phyloP scores from a whole-genome alignment of 2,888 invertebrate species.

The Oithona nana region DNA sequence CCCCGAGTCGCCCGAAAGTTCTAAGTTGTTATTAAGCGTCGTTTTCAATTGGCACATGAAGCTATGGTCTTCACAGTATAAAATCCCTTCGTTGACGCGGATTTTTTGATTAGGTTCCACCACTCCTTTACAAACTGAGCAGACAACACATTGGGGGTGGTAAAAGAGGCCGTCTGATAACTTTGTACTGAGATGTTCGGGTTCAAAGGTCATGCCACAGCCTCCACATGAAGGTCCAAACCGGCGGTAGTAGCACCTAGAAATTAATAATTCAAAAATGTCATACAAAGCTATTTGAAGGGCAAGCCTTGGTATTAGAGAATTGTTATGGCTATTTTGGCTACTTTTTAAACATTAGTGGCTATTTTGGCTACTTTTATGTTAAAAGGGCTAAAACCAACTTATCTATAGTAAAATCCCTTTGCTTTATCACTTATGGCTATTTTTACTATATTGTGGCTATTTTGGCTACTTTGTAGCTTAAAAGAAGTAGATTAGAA shows the following conservation, averaged over 20 bases:
- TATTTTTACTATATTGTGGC: too few species aligned
- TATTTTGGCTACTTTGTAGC: too few species aligned
- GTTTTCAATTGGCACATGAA: constrained; percentile 13
- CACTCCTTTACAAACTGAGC: constrained; percentile 11
- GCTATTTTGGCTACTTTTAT: too few species aligned
- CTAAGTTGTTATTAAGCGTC: neutral
- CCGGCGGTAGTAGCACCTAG: constrained; percentile 2
- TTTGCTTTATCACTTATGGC: too few species aligned
- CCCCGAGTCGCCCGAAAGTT: constrained; percentile 12
- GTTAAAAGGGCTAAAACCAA: too few species aligned
- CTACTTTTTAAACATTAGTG: too few species aligned
- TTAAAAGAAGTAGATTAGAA: too few species aligned
- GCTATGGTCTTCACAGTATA: constrained; percentile 16
- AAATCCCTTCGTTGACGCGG: constrained; percentile 16
- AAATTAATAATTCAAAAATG: too few species aligned
- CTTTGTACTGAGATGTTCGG: constrained; percentile 17
- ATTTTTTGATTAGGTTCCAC: neutral
- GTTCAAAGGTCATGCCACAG: constrained; percentile 18
- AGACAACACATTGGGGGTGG: constrained; percentile 10
- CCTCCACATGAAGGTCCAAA: constrained; percentile 18
- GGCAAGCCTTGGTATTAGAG: too few species aligned
- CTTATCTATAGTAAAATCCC: too few species aligned
- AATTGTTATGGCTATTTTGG: too few species aligned
- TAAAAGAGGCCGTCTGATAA: neutral
- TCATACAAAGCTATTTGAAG: too few species aligned